Evolutionary conservation across 2,888 invertebrate genomes (phyloP), one percentile per base, ranked within the genome.

Genomic region (Pseudococcus viburni): DNA sequence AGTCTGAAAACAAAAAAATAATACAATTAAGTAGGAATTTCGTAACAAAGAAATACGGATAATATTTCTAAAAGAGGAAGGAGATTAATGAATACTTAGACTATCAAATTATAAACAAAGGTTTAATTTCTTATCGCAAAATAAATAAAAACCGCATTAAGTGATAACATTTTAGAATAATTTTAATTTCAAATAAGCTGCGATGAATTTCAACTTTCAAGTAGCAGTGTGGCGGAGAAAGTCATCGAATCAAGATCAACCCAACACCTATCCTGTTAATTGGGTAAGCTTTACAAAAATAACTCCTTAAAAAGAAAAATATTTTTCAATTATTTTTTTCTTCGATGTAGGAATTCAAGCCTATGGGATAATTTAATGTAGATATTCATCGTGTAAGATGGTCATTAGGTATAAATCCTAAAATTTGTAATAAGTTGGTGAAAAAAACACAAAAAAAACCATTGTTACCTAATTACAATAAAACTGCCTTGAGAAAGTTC

Each of bases 81-180:
- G 12, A 83, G 80, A 83, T 83, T 83, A 83, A 46, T 46, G 11
- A 83, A 42, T 46, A 83, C 80, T 83, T 83, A 42, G 46, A 83
- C n/a, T 83, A 83, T 83, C 80, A 46, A 80, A 80, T 83, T 46
- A 46, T 46, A 46, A 83, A 83, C 46, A 83, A 83, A 83, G 19
- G 22, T 46, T 83, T 46, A 83, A 46, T 46, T 83, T 83, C 46
- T 83, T 83, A 83, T 83, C 80, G 46, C 8, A 46, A 83, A 46
- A 83, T 83, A 83, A 83, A 83, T 83, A 46, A n/a, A 83, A 46
- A 46, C 80, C 8, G 80, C 17, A 83, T 46, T 11, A 6, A 17
- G 7, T 83, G 80, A 83, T 83, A 83, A 83, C 3, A 46, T 8
- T 11, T 22, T 33, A 17, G 46, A 33, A 42, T 46, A n/a, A 83